Evolutionary conservation across 2,888 invertebrate species (phyloP).

Genomic region (Leptinotarsa tumamoca): DNA sequence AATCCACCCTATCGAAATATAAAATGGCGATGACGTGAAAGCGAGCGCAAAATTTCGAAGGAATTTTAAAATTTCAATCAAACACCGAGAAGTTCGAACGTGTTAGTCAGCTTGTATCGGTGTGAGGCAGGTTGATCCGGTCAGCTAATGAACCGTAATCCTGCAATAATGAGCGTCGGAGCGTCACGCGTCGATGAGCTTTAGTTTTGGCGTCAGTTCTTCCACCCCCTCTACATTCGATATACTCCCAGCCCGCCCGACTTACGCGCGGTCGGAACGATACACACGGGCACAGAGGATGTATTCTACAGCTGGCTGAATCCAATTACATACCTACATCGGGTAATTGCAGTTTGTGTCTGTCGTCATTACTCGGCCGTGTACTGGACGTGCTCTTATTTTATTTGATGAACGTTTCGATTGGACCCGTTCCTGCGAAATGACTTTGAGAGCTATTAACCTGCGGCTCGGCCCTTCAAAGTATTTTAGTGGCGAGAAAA

Average conservation of each 20-base stretch:
- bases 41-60: constrained; percentile 1
- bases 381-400: constrained; percentile 30
- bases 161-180: constrained; percentile 62
- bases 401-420: constrained; percentile 16
- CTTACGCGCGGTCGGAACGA: constrained; percentile 25
- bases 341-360: constrained; percentile 48
- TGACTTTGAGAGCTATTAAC: constrained; percentile 2
- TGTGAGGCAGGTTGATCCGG: constrained; percentile 58
- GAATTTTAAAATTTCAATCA: constrained; percentile 21
- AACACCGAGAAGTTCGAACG: constrained; percentile 18
- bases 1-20: not conserved
- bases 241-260: constrained; percentile 15
- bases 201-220: constrained; percentile 48
- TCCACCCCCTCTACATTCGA: constrained; percentile 27
- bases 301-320: constrained; percentile 44
- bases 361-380: constrained; percentile 44
- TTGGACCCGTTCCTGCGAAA: constrained; percentile 7
- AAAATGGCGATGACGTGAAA: not conserved
- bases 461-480: not conserved
- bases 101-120: constrained; percentile 46
- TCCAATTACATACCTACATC: constrained; percentile 50
- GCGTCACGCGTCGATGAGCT: constrained; percentile 55
- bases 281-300: constrained; percentile 30
- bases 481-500: too few species aligned
- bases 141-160: constrained; percentile 65